These are phyloP conservation scores for Chymomyza caudatula DNA, from an alignment of 2,888 invertebrate genomes.

Conservation along the genomic window DNA sequence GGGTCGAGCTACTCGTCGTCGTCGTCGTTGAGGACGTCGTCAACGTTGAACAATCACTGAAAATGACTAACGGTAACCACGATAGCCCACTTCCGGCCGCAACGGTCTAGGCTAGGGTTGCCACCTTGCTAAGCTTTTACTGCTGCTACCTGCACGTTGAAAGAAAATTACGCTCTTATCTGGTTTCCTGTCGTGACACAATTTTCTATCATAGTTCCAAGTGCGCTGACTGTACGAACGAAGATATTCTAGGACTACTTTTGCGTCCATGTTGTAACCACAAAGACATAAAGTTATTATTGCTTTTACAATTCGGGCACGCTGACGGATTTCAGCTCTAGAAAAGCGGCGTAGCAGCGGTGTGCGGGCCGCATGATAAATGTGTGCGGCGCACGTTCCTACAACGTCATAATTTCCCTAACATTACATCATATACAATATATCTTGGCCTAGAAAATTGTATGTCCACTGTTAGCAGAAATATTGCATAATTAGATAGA, in stretches of 20 bases:
- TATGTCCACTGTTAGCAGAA: slow-evolving; percentile 35
- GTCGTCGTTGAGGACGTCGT: too few relatives aligned
- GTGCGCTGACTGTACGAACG: background rate
- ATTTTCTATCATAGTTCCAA: slow-evolving; percentile 75
- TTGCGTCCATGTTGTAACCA: slow-evolving; percentile 18
- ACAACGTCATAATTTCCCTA: slow-evolving; percentile 59
- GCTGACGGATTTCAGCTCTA: slow-evolving; percentile 10
- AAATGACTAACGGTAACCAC: slow-evolving; percentile 75
- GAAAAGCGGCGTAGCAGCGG: background rate
- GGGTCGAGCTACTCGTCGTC: slow-evolving; percentile 26
- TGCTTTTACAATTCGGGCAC: slow-evolving; percentile 44
- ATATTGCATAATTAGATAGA: slow-evolving; percentile 69
- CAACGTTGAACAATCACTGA: slow-evolving; percentile 66
- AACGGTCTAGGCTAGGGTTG: slow-evolving; percentile 8
- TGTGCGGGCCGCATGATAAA: slow-evolving; percentile 59
- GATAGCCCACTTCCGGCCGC: slow-evolving; percentile 69
- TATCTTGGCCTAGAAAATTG: slow-evolving; percentile 64
- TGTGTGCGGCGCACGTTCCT: slow-evolving; percentile 63
- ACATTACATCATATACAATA: slow-evolving; percentile 50
- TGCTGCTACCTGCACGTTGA: slow-evolving; percentile 50
- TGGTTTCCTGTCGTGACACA: slow-evolving; percentile 79
- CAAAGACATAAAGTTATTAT: slow-evolving; percentile 71
- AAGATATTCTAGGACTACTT: background rate
- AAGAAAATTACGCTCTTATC: slow-evolving; percentile 78
- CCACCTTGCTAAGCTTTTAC: slow-evolving; percentile 44